Percentiles rank a stretch among this genome's conserved stretches.
Evolutionary conservation across 2,888 invertebrate species (phyloP).

Genomic region (Xestobium rufovillosum): DNA sequence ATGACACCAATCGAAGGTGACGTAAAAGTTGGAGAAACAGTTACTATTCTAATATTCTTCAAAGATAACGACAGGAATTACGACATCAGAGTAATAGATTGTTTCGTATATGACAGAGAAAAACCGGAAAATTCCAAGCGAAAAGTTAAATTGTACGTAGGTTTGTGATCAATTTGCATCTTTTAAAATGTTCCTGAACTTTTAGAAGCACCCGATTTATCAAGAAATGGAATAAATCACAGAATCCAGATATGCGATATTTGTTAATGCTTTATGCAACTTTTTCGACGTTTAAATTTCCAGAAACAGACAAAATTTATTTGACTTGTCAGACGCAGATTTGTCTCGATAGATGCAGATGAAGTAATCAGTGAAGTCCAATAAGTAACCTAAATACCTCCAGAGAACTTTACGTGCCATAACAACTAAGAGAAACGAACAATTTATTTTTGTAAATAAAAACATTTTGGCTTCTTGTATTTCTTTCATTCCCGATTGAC

Average conservation of each 20-base stretch:
- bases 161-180: not conserved
- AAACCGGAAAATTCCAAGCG: slow-evolving; percentile 46
- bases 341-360: no score
- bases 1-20: slow-evolving; percentile 53
- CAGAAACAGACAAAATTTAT: slow-evolving; percentile 64
- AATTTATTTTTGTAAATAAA: no score
- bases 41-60: slow-evolving; percentile 62
- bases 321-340: no score
- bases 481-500: no score
- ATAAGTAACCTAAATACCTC: no score
- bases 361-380: no score
- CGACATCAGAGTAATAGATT: slow-evolving; percentile 62
- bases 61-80: slow-evolving; percentile 57
- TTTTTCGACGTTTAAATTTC: slow-evolving; percentile 66
- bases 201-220: slow-evolving; percentile 57
- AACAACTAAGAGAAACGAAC: no score
- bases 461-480: no score
- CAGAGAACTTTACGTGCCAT: no score
- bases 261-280: slow-evolving; percentile 48
- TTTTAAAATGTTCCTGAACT: slow-evolving; percentile 18
- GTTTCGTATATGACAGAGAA: slow-evolving; percentile 64
- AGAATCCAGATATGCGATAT: slow-evolving; percentile 13
- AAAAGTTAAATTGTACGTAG: slow-evolving; percentile 21
- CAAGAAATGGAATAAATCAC: slow-evolving; percentile 55
- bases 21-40: slow-evolving; percentile 62